Evolutionary conservation across 1,140 invertebrate genomes (phyloP).

Genomic region (Eupristina koningsbergeri): DNA sequence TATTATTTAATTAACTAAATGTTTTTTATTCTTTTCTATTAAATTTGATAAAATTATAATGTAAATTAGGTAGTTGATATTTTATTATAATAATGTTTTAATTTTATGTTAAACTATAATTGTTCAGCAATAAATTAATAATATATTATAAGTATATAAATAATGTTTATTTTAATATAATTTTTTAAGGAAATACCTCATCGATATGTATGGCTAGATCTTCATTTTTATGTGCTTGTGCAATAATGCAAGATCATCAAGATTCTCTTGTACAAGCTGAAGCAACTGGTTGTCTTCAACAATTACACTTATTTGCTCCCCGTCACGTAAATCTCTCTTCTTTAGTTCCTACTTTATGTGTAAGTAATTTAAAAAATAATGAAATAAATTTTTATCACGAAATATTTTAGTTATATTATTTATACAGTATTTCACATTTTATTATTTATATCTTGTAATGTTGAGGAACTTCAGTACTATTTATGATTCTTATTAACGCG

Average conservation of each 20-base stretch:
- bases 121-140: not conserved
- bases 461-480: too few species aligned
- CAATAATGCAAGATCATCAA: slow-evolving; percentile 92
- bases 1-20: too few species aligned
- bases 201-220: slow-evolving; percentile 82
- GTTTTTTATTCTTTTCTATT: too few species aligned
- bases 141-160: slow-evolving; percentile 9
- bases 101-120: too few species aligned
- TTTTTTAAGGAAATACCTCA: slow-evolving; percentile 76
- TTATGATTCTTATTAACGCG: too few species aligned
- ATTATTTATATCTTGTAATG: too few species aligned
- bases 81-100: too few species aligned
- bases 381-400: not conserved
- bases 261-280: slow-evolving; percentile 95
- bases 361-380: slow-evolving; percentile 72
- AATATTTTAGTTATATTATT: not conserved
- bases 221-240: slow-evolving; percentile 90
- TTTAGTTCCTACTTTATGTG: slow-evolving; percentile 94
- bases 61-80: not conserved
- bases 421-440: too few species aligned
- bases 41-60: not conserved
- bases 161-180: not conserved
- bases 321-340: slow-evolving; percentile 93
- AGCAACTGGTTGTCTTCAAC: slow-evolving; percentile 95
- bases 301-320: slow-evolving; percentile 97